Evolutionary conservation across 2,888 invertebrate species (phyloP).

Genomic region (Lasioglossum lativentre): DNA sequence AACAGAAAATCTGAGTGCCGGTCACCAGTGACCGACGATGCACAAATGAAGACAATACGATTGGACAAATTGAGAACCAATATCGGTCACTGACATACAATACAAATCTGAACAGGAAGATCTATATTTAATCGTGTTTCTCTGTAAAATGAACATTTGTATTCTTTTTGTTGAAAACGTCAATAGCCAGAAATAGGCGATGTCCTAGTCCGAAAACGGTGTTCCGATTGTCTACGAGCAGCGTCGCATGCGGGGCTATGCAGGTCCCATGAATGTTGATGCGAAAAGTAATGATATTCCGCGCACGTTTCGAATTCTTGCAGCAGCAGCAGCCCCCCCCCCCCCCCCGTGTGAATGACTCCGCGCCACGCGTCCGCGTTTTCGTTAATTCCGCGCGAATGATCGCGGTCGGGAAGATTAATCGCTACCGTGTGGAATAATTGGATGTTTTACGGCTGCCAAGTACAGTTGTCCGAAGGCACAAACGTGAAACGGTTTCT

Average conservation of each 20-base stretch:
- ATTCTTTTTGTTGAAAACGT: neutral
- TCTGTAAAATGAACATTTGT: neutral
- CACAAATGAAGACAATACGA: neutral
- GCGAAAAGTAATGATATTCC: neutral
- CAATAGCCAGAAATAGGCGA: neutral
- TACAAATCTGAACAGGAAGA: neutral
- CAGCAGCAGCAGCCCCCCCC: too few species aligned
- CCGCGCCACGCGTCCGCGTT: neutral
- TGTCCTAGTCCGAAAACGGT: neutral
- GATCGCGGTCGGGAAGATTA: neutral
- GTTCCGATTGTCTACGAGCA: neutral
- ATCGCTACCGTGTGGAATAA: constrained; percentile 2
- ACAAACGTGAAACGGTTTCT: constrained; percentile 32
- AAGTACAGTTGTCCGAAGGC: constrained; percentile 24
- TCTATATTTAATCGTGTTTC: too few species aligned
- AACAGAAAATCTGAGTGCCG: neutral
- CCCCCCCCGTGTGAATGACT: neutral
- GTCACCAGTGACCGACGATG: neutral
- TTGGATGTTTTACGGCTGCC: neutral
- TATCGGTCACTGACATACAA: neutral
- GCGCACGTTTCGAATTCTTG: constrained; percentile 6
- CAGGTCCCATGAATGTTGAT: neutral
- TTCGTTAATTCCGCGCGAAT: neutral
- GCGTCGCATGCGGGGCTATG: neutral
- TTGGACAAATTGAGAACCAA: neutral